These are phyloP conservation scores for Cheilosia pagana DNA, from an alignment of 2,888 invertebrate species.

Conservation along the genomic window DNA sequence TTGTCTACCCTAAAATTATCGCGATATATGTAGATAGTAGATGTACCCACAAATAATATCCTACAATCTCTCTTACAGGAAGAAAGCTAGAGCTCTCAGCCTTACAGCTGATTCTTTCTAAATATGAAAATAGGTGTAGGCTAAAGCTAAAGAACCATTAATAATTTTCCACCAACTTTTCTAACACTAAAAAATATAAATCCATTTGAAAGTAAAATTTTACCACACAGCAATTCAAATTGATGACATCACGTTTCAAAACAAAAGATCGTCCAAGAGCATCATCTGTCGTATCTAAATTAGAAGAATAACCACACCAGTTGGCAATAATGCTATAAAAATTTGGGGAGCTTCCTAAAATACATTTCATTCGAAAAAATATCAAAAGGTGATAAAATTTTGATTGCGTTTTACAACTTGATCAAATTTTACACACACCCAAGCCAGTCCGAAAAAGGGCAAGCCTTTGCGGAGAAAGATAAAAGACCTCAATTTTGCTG, in stretches of 20 bases:
- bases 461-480: not conserved
- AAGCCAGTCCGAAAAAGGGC: not conserved
- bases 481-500: slow-evolving; percentile 4
- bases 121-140: too few relatives aligned
- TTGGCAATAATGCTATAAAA: slow-evolving; percentile 4
- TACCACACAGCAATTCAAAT: too few relatives aligned
- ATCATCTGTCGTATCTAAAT: not conserved
- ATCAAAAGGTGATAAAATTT: slow-evolving; percentile 4
- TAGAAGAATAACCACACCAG: not conserved
- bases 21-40: too few relatives aligned
- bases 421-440: not conserved
- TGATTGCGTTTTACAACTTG: not conserved
- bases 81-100: too few relatives aligned
- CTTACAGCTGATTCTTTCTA: too few relatives aligned
- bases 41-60: too few relatives aligned
- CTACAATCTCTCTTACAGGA: too few relatives aligned
- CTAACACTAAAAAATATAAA: too few relatives aligned
- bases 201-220: too few relatives aligned
- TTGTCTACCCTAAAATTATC: too few relatives aligned
- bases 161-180: not conserved
- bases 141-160: not conserved
- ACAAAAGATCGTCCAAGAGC: too few relatives aligned
- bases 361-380: slow-evolving; percentile 3
- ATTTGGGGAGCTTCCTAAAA: slow-evolving; percentile 13
- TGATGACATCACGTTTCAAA: too few relatives aligned